Evolutionary conservation across 2,113 vertebrate genomes (phyloP).

Genomic region (Sorex fumeus): DNA sequence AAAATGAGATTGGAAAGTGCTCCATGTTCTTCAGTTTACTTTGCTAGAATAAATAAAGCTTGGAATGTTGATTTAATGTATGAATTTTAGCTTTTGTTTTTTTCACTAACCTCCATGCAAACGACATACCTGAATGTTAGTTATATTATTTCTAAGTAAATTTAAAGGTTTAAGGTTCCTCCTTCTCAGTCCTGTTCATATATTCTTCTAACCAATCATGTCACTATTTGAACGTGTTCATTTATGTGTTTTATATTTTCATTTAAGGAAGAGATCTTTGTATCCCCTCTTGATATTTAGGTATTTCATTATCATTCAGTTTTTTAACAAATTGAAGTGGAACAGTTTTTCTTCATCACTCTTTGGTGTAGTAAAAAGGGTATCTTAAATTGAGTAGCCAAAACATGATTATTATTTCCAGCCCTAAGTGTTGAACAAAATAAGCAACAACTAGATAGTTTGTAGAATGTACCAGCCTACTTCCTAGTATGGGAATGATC

Average conservation of each 20-base stretch:
- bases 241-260: constrained; percentile 51
- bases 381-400: not conserved
- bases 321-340: not conserved
- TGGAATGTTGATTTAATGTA: constrained; percentile 8
- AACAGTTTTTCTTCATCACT: not conserved
- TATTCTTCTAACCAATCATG: constrained; percentile 10
- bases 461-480: not conserved
- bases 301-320: not conserved
- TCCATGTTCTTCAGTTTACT: constrained; percentile 42
- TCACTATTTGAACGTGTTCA: not conserved
- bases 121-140: not conserved
- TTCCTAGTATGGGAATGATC: not conserved
- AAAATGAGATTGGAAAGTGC: constrained; percentile 65
- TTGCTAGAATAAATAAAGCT: constrained; percentile 40
- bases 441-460: not conserved
- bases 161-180: not conserved
- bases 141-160: constrained; percentile 20
- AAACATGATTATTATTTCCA: not conserved
- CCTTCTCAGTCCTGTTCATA: not conserved
- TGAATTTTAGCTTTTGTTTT: constrained; percentile 58
- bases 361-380: not conserved
- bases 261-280: constrained; percentile 31
- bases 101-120: constrained; percentile 52
- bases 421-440: not conserved
- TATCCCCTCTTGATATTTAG: not conserved